Evolutionary conservation across 2,888 invertebrate genomes (phyloP), one percentile per base, ranked within the genome.

Genomic region (Allolobophora icterica): DNA sequence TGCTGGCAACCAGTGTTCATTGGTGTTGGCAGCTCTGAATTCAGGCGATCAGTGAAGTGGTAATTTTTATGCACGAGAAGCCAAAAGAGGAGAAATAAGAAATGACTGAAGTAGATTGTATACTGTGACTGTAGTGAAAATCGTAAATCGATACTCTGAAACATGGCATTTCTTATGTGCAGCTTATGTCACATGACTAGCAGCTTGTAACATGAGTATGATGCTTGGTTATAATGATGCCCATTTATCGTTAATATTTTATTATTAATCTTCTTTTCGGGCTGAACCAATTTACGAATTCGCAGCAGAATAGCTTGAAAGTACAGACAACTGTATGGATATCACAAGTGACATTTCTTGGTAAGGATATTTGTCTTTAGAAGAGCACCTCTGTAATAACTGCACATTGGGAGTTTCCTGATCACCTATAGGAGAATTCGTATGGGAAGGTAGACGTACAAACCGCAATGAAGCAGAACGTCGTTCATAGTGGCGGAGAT

Each of bases 141-240:
- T 71, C n/a, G 71, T 71, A 17, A n/a, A n/a, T 71, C n/a, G 71
- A 71, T 71, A n/a, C 71, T n/a, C 71, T 71, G 8, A 71, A 30
- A 13, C 71, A 11, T n/a, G 30, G 52, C 52, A 52, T 52, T 52
- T 52, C 52, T 52, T 52, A n/a, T 71, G 71, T 71, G 71, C 71
- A 71, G 71, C 71, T 30, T 71, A n/a, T 71, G n/a, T 71, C n/a
- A n/a, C 71, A 71, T 71, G 17, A 71, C 71, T n/a, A 71, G 71
- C 71, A 71, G 71, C 71, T 71, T 71, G 71, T 71, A 30, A n/a
- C n/a, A 71, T 71, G 30, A 71, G n/a, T 71, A n/a, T n/a, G 71
- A 71, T 71, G 71, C n/a, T 71, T n/a, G 71, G 71, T n/a, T 71
- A n/a, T 71, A 71, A 71, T 30, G 71, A 71, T 71, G 71, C 71